Percentiles rank a stretch among this genome's conserved stretches.
Evolutionary conservation across 2,888 invertebrate species (phyloP).

Genomic region (Sepiola atlantica): DNA sequence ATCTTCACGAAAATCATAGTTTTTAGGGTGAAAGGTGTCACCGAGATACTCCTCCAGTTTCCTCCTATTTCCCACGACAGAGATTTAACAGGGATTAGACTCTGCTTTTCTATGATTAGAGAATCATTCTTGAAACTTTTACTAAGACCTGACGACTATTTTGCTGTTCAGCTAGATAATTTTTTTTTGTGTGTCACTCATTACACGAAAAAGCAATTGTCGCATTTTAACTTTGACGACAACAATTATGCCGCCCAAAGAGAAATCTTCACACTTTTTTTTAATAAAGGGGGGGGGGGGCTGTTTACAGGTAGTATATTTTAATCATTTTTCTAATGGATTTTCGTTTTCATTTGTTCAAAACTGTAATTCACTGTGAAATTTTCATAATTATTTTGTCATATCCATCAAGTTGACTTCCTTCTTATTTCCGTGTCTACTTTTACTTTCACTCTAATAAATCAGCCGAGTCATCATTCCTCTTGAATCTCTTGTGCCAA

Average conservation of each 20-base stretch:
- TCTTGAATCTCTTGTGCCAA: not conserved
- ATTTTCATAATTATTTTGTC: conserved; percentile 3
- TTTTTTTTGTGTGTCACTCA: not conserved
- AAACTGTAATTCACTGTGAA: not conserved
- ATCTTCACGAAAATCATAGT: not conserved
- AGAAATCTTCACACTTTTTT: not conserved
- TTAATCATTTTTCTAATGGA: not conserved
- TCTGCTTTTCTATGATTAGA: not conserved
- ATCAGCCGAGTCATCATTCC: not conserved
- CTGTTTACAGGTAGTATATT: not conserved
- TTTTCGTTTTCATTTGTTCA: not conserved
- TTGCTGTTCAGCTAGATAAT: not conserved
- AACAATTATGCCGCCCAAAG: not conserved
- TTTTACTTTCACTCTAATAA: not conserved
- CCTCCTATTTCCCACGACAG: not conserved
- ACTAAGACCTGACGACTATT: not conserved
- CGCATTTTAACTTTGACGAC: conserved; percentile 6
- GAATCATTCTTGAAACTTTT: not conserved
- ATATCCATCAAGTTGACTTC: not conserved
- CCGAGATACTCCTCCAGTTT: not conserved
- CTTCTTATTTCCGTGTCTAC: not conserved
- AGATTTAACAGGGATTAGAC: not conserved
- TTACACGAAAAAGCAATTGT: not conserved
- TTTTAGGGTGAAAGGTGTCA: not conserved
- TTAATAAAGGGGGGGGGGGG: not conserved